Evolutionary conservation across 1,140 invertebrate genomes (phyloP), one percentile per base, ranked within the genome.

Genomic region (Caenorhabditis tropicalis): DNA sequence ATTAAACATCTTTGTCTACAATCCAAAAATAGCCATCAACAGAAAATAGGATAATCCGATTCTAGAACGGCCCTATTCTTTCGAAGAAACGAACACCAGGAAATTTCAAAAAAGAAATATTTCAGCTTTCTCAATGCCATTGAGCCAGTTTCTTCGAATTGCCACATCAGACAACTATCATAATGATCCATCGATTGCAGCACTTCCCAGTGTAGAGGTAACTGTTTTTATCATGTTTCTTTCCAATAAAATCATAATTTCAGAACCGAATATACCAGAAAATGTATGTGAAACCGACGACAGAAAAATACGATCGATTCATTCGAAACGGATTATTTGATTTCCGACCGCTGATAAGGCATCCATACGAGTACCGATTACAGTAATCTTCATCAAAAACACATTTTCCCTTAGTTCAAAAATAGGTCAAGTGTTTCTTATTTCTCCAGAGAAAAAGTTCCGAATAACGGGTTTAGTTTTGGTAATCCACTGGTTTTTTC

Each of bases 101-200:
- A 5, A 43, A 5, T 12, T 12, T 29, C 10, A 10, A 27, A 12
- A 4, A 51, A 51, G 5, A n/a, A 51, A 15, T 9, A 27, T 74
- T 74, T 21, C 65, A 74, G 65, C 36, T 19, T 24, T 74, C 33
- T 74, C 65, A 21, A 74, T 74, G n/a, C 33, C 19, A 43, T 10
- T 74, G 15, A 43, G 65, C 36, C 65, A 74, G 27, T 74, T 74
- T 24, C n/a, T 74, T 24, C 65, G 65, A 12, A 5, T 74, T 21
- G 65, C 65, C 33, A 46, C 65, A 43, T 74, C 65, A 74, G 36
- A 74, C 5, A 74, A 43, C 65, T 74, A 74, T 43, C 36, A 74
- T n/a, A 74, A 74, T 31, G 65, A 74, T 74, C 65, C 65, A 1
- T 43, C 65, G 21, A 74, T 74, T 43, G 65, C 65, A 12, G 65